Evolutionary conservation across 1,140 invertebrate species (phyloP), one percentile per base, ranked within the genome.

Genomic region (Thereuonema tuberculata): DNA sequence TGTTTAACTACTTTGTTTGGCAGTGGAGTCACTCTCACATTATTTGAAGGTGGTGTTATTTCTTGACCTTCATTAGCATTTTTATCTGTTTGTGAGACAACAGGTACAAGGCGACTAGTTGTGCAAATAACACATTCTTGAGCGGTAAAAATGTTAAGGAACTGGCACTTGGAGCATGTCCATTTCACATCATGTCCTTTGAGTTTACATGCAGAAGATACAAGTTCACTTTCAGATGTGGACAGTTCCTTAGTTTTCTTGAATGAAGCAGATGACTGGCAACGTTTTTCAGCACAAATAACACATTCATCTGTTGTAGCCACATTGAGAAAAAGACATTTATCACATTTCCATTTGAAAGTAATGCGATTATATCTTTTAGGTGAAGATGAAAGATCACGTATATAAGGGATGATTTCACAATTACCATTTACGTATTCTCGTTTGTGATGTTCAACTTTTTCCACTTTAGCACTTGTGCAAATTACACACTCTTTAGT

Each of bases 91-190:
- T 12, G 56, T 31, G n/a, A 21, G 27, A 21, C 47, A 25, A 12
- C 54, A 14, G 23, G 23, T 14, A 43, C 26, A 17, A 58, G 14
- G 28, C 9, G 31, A 46, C n/a, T 58, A 23, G 26, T 62, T 46
- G 55, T 55, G 46, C 61, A 62, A 1, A 58, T 64, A 31, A 65
- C 52, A 52, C 62, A 63, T 15, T 63, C 62, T 31, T 62, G 50
- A 17, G 62, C 56, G 26, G 53, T 62, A 27, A 15, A n/a, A 17
- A 62, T 59, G 59, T 73, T 71, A 47, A 68, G 62, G 60, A 70
- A 68, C 12, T 65, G 66, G 59, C 70, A 72, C 17, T 62, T 57
- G 31, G 62, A 37, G 59, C 70, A 73, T 26, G 60, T 62, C 70
- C 71, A 72, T 58, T 69, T 69, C 23, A 46, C 20, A 20, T 49